Percentiles rank a stretch among this genome's conserved stretches.
These are phyloP conservation scores for Calypte anna DNA, from an alignment of 2,113 vertebrate species.

Conservation along the genomic window DNA sequence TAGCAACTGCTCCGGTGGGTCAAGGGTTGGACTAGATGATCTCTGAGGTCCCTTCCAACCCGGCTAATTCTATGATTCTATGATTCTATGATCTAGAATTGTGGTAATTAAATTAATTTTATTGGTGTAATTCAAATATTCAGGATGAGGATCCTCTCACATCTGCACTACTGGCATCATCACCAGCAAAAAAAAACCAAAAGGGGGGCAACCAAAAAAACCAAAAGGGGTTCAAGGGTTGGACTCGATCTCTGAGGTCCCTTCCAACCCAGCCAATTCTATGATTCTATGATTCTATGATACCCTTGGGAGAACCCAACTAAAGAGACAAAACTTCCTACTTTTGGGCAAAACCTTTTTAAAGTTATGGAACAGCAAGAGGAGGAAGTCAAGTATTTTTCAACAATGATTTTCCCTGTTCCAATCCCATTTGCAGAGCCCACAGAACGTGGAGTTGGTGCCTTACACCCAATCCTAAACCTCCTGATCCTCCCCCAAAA, in stretches of 20 bases:
- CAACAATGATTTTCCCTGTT: background rate
- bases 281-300: too few relatives aligned
- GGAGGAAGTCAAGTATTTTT: background rate
- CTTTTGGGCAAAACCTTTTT: background rate
- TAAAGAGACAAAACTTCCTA: background rate
- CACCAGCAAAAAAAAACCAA: background rate
- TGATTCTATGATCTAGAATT: too few relatives aligned
- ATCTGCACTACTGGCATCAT: rapidly evolving
- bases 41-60: too few relatives aligned
- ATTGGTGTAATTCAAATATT: too few relatives aligned
- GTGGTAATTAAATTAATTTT: background rate
- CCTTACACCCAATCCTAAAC: rapidly evolving
- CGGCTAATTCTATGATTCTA: too few relatives aligned
- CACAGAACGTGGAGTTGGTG: rapidly evolving
- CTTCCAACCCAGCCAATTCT: too few relatives aligned
- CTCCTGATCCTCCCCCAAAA: background rate
- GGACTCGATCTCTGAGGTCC: too few relatives aligned
- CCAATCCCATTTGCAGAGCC: background rate
- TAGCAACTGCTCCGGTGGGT: too few relatives aligned
- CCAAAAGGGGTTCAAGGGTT: too few relatives aligned
- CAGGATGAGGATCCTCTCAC: too few relatives aligned
- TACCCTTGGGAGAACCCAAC: background rate
- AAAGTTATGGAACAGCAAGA: background rate
- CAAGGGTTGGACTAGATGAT: too few relatives aligned
- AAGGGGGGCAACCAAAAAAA: background rate